These are phyloP conservation scores for Drosophila sp. DNA, from an alignment of 1,140 invertebrate species.

Conservation along the genomic window DNA sequence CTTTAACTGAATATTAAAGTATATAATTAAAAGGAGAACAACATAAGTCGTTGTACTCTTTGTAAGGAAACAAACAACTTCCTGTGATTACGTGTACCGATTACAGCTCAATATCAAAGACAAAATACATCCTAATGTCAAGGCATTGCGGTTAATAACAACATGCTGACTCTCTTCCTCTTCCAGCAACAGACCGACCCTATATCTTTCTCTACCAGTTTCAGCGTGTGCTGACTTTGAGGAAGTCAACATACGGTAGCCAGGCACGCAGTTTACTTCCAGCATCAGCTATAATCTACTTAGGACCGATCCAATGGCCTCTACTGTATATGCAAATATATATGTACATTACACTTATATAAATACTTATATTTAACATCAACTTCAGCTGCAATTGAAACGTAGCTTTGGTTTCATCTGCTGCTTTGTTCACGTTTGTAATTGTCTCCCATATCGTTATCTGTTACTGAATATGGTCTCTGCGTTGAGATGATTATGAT, in stretches of 20 bases:
- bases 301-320: constrained; percentile 36
- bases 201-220: not conserved
- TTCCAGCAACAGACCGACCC: too few relatives aligned
- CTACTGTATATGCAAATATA: constrained; percentile 14
- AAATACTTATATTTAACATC: not conserved
- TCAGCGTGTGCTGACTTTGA: constrained; percentile 38
- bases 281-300: constrained; percentile 6
- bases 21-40: not conserved
- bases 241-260: constrained; percentile 32
- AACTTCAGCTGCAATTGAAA: constrained; percentile 13
- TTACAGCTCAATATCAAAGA: constrained; percentile 49
- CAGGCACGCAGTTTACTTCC: constrained; percentile 37
- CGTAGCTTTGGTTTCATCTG: too few relatives aligned
- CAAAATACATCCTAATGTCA: constrained; percentile 49
- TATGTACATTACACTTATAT: too few relatives aligned
- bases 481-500: too few relatives aligned
- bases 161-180: not conserved
- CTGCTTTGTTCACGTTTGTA: too few relatives aligned
- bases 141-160: constrained; percentile 47
- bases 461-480: too few relatives aligned
- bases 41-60: constrained; percentile 7
- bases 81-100: constrained; percentile 49
- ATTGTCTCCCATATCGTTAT: too few relatives aligned
- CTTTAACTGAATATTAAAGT: too few relatives aligned
- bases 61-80: constrained; percentile 25